Percentiles rank a stretch among this genome's conserved stretches.
These are phyloP conservation scores for Dryas iulia DNA, from an alignment of 1,140 invertebrate genomes.

Conservation along the genomic window DNA sequence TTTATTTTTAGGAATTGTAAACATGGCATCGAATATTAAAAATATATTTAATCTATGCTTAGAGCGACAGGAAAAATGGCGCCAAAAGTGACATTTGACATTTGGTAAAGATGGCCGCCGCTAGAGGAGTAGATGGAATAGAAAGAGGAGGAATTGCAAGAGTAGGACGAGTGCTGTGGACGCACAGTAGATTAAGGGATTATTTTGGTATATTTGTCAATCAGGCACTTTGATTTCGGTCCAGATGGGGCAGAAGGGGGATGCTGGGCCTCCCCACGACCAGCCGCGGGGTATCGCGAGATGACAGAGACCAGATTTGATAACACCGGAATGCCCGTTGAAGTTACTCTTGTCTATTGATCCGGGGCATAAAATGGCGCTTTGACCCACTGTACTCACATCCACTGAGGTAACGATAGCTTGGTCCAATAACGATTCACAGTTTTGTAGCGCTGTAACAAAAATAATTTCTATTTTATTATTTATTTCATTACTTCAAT, in stretches of 20 bases:
- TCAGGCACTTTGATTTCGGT: slow-evolving; percentile 76
- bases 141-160: slow-evolving; percentile 43
- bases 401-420: slow-evolving; percentile 58
- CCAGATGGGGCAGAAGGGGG: slow-evolving; percentile 87
- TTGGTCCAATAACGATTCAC: slow-evolving; percentile 58
- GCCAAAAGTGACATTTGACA: slow-evolving; percentile 14
- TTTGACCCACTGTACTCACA: slow-evolving; percentile 41
- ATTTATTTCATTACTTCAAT: too few species aligned
- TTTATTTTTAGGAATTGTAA: slow-evolving; percentile 26
- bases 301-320: slow-evolving; percentile 85
- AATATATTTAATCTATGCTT: slow-evolving; percentile 27
- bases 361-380: slow-evolving; percentile 55
- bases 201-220: slow-evolving; percentile 49
- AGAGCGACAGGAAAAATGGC: slow-evolving; percentile 12
- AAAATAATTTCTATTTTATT: background rate
- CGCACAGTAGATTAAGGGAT: slow-evolving; percentile 35
- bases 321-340: slow-evolving; percentile 82
- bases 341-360: slow-evolving; percentile 47
- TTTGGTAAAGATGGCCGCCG: slow-evolving; percentile 37
- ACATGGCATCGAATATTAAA: slow-evolving; percentile 30
- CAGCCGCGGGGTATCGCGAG: slow-evolving; percentile 90
- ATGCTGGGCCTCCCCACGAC: slow-evolving; percentile 89
- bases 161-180: slow-evolving; percentile 39
- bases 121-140: slow-evolving; percentile 37
- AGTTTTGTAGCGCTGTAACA: slow-evolving; percentile 53